Percentiles rank a stretch among this genome's conserved stretches.
Evolutionary conservation across 2,113 vertebrate species (phyloP).

Genomic region (Malurus elegans): DNA sequence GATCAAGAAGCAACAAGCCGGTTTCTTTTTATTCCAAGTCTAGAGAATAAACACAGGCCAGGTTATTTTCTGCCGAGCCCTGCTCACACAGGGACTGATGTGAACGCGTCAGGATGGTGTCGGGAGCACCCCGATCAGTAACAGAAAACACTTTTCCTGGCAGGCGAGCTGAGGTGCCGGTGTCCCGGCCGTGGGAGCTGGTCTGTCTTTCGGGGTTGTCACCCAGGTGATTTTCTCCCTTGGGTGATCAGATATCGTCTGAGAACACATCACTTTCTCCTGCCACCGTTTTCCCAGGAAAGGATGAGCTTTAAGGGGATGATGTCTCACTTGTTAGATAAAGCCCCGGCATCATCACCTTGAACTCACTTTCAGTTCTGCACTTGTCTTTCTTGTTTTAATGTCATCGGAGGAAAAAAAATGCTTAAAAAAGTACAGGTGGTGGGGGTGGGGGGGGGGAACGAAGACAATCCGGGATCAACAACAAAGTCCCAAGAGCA

Average conservation of each 20-base stretch:
- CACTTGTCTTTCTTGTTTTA: neutral
- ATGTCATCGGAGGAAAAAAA: neutral
- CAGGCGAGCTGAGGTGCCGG: neutral
- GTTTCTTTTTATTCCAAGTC: neutral
- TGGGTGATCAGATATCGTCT: neutral
- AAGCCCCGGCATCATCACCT: neutral
- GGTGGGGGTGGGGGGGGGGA: neutral
- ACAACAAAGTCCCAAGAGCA: neutral
- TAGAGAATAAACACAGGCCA: neutral
- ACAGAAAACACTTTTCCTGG: neutral
- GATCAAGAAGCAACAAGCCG: neutral
- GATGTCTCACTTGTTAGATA: neutral
- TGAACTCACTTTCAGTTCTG: neutral
- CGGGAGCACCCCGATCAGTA: neutral
- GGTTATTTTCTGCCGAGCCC: neutral
- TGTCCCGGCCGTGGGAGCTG: no score
- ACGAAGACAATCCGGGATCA: neutral
- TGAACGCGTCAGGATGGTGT: neutral
- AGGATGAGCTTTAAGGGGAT: neutral
- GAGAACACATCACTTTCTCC: neutral
- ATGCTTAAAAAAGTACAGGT: accelerated
- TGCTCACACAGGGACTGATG: neutral
- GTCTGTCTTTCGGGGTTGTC: neutral
- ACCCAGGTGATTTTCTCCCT: neutral
- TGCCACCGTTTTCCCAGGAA: neutral